Evolutionary conservation across 2,113 vertebrate genomes (phyloP).

Genomic region (Megaleporinus macrocephalus): DNA sequence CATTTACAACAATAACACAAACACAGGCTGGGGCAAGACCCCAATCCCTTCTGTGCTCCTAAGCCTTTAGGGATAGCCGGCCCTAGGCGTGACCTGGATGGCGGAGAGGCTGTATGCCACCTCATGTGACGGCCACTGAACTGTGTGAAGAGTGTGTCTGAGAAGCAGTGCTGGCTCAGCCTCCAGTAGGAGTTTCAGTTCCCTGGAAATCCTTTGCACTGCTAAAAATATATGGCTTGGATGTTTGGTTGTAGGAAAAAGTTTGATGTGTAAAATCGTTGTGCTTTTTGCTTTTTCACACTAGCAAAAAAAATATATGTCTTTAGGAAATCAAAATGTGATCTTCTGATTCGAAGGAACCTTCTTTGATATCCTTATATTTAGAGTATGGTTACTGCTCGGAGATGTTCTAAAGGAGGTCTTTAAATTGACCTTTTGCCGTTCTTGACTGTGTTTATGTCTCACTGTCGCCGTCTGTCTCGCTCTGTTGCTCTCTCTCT

Average conservation of each 20-base stretch:
- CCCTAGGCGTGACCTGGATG: slow-evolving; percentile 9
- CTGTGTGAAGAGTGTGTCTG: not conserved
- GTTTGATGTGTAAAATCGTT: not conserved
- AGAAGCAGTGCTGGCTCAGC: not conserved
- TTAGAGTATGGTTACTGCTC: not conserved
- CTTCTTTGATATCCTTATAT: not conserved
- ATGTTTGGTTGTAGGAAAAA: not conserved
- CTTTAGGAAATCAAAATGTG: not conserved
- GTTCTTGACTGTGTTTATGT: not conserved
- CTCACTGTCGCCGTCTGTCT: not conserved
- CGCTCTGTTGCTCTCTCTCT: not conserved
- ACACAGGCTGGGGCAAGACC: slow-evolving; percentile 39
- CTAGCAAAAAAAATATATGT: not conserved
- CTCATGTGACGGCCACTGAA: not conserved
- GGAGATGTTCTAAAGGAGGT: not conserved
- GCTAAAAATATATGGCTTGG: not conserved
- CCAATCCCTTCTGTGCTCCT: slow-evolving; percentile 9
- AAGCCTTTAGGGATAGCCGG: slow-evolving; percentile 28
- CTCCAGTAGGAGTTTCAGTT: not conserved
- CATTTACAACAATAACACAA: slow-evolving; percentile 52
- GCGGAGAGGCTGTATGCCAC: not conserved
- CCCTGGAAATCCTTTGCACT: too few species aligned
- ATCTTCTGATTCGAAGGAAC: not conserved
- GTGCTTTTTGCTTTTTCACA: not conserved
- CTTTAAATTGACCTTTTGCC: not conserved